Evolutionary conservation across 1,140 invertebrate species (phyloP), one percentile per base, ranked within the genome.

Genomic region (Aphaenogaster floridana): DNA sequence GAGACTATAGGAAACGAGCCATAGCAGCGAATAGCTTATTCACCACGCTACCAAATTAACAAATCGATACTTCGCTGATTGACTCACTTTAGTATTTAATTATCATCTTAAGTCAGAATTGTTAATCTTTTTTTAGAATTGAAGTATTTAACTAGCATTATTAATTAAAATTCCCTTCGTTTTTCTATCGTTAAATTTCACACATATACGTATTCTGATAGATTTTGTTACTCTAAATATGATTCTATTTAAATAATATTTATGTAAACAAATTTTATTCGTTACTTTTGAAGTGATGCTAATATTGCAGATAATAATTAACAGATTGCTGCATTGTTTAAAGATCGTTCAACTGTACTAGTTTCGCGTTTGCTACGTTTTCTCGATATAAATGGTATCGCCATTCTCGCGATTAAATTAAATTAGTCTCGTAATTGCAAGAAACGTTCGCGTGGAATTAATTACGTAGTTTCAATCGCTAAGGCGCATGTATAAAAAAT

Each of bases 401-500:
- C 8, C 3, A 13, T 64, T 36, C 6, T 54, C 21, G 48, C 21
- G 64, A 74, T 74, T 63, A 84, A 84, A 76, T 63, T 84, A 48
- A 84, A 76, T 63, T 84, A 48, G 54, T 36, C 42, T 39, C 13
- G 42, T 39, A 74, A 84, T 63, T 42, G 28, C 34, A 28, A 84
- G 4, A 2, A 63, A 74, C 52, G 48, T 72, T 59, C 21, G 69
- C 21, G 69, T 34, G 34, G 57, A 84, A 84, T 76, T 84, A 76
- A 84, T 84, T 84, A 74, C 3, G 68, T 83, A 74, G 15, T 39
- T n/a, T 54, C 52, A 5, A 76, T 63, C 69, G 45, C 42, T 39
- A 45, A 57, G 54, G 15, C 4, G 42, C 4, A 4, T 61, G 52
- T 21, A 5, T 50, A 57, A 34, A 63, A 48, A 79, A 83, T 74